phyloP scores from a whole-genome alignment of 2,797 vertebrate genomes.

The Platyrinchus mystaceus region DNA sequence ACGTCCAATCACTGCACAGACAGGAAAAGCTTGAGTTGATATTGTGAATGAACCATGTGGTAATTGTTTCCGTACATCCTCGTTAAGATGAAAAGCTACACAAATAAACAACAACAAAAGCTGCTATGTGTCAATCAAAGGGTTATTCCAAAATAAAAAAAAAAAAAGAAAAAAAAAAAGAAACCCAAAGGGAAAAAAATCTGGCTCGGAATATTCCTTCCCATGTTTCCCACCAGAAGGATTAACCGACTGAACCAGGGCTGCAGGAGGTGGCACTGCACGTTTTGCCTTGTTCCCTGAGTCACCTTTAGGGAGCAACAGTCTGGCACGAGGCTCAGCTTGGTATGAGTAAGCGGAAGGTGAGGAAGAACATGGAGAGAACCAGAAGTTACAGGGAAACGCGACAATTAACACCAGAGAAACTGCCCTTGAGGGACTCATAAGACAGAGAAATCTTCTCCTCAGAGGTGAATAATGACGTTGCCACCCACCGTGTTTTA shows the following conservation, averaged over 20 bases:
- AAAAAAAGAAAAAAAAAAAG: background rate
- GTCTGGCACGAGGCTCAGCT: background rate
- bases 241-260: background rate
- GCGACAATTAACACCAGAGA: background rate
- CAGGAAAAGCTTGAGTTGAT: slow-evolving; percentile 52
- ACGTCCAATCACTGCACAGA: background rate
- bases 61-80: slow-evolving; percentile 63
- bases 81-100: slow-evolving; percentile 53
- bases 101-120: slow-evolving; percentile 68
- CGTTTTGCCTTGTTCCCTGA: background rate
- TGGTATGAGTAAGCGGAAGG: slow-evolving; percentile 57
- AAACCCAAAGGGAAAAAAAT: background rate
- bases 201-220: background rate
- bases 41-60: slow-evolving; percentile 58
- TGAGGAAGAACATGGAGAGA: slow-evolving; percentile 52
- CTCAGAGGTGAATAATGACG: background rate
- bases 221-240: background rate
- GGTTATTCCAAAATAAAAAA: background rate
- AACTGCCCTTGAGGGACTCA: background rate
- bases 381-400: slow-evolving; percentile 20
- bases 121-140: background rate
- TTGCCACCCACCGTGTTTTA: background rate
- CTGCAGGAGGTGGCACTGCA: background rate
- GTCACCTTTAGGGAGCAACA: background rate
- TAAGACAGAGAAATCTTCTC: background rate